Percentiles rank a stretch among this genome's conserved stretches.
Evolutionary conservation across 1,140 invertebrate genomes (phyloP).

Genomic region (Zaprionus vittiger): DNA sequence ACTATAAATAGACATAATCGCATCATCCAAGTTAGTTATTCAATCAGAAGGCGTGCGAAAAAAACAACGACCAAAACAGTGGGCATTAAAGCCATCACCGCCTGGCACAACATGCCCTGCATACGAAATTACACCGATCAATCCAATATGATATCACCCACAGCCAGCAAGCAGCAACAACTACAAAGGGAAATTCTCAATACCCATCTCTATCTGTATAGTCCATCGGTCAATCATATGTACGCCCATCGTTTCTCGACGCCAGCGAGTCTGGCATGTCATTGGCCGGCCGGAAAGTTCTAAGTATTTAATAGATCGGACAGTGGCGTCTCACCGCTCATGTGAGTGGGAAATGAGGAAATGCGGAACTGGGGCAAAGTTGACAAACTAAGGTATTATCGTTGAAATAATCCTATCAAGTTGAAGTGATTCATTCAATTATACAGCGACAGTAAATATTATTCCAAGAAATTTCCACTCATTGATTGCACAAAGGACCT

Average conservation of each 20-base stretch:
- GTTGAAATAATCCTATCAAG: not conserved
- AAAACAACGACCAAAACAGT: not conserved
- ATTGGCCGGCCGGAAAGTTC: slow-evolving; percentile 19
- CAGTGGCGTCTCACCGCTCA: not conserved
- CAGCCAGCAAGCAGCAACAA: slow-evolving; percentile 8
- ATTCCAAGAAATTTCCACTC: slow-evolving; percentile 2
- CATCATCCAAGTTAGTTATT: slow-evolving; percentile 45
- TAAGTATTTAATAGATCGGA: slow-evolving; percentile 22
- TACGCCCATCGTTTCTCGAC: slow-evolving; percentile 68
- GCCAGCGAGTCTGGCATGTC: slow-evolving; percentile 63
- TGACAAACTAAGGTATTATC: not conserved
- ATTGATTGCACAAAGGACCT: slow-evolving; percentile 1
- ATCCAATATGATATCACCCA: slow-evolving; percentile 63
- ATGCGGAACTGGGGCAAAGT: not conserved
- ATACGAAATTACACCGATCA: slow-evolving; percentile 55
- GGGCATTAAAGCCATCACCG: slow-evolving; percentile 1
- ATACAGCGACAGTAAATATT: not conserved
- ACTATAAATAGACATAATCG: slow-evolving; percentile 68
- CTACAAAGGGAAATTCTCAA: not conserved
- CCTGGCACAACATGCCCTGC: slow-evolving; percentile 40
- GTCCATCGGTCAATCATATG: slow-evolving; percentile 20
- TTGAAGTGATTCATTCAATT: not conserved
- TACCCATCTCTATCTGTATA: slow-evolving; percentile 15
- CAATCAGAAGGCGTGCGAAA: slow-evolving; percentile 55
- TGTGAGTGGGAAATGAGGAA: not conserved